These are phyloP conservation scores for Prionailurus viverrinus DNA, from an alignment of 2,113 vertebrate species.

Conservation along the genomic window DNA sequence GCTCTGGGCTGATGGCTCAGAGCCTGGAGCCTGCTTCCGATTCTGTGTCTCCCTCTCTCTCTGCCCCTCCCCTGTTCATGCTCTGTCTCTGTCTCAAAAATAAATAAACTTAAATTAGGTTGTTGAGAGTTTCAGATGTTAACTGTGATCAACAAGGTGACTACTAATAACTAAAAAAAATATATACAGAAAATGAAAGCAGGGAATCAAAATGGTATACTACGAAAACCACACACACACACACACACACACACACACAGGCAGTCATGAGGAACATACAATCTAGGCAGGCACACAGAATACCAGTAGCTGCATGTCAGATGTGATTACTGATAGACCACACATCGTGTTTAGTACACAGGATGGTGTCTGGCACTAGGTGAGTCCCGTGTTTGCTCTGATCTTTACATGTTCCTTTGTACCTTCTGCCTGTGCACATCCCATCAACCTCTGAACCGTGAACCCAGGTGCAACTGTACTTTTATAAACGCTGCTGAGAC, in stretches of 20 bases:
- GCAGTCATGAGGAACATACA: background rate
- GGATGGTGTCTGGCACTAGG: background rate
- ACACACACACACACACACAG: background rate
- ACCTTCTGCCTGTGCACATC: background rate
- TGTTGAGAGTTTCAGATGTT: background rate
- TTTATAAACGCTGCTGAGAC: background rate
- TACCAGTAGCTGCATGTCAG: background rate
- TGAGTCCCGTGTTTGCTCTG: background rate
- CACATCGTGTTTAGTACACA: background rate
- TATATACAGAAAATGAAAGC: background rate
- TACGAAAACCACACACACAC: background rate
- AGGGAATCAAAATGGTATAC: background rate
- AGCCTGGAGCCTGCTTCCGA: too few species aligned
- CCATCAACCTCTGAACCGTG: background rate
- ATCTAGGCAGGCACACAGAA: background rate
- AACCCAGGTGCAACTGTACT: background rate
- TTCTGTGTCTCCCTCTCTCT: too few species aligned
- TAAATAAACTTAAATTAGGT: background rate
- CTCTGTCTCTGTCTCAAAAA: too few species aligned
- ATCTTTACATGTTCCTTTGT: background rate
- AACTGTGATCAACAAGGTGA: background rate
- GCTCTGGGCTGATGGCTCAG: too few species aligned
- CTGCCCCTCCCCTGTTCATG: too few species aligned
- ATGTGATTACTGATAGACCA: background rate
- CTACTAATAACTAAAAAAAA: background rate